Evolutionary conservation across 2,797 vertebrate species (phyloP), one percentile per base, ranked within the genome.

Genomic region (Parambassis ranga): DNA sequence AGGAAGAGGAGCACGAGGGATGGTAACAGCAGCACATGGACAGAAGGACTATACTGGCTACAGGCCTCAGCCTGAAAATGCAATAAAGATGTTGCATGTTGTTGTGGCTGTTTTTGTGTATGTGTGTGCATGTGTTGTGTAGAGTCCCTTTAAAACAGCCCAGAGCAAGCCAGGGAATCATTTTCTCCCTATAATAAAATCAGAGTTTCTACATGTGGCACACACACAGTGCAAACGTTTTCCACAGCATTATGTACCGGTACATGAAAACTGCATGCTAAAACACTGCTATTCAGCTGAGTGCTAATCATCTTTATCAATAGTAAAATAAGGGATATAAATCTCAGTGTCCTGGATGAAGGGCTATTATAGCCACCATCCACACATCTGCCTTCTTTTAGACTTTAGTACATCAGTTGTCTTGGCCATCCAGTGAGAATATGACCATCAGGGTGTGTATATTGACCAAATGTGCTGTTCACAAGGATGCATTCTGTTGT

Each of bases 1-100:
- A 58, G 47, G 28, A 61, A 27, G 24, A 55, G 13, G 22, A 44
- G 43, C 1, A 41, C 46, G 32, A 37, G 20, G 15, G 59, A 61
- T 52, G 46, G 65, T 66, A 70, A 72, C 50, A 48, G 64, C 77
- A 56, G 36, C 50, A 27, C 58, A 38, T 6, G 23, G 64, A 55
- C 62, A 65, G 56, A 43, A 67, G 49, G 41, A 43, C 58, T 46
- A 60, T 9, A 15, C 47, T 75, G 67, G 56, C 60, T 72, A 58
- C 2, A 8, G 64, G 63, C 59, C 55, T 33, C 39, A 51, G 68
- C 42, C 62, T 38, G 36, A 10, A 75, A 83, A 83, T 68, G 51
- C 42, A 67, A 73, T 59, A 75, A 79, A 81, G 71, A 71, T 82
- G 74, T 63, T 70, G 36, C 0, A 24, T 50, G 61, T 57, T 42